Conservation (phyloP, 2,797 vertebrate genomes). For the Lepus townsendii region DNA sequence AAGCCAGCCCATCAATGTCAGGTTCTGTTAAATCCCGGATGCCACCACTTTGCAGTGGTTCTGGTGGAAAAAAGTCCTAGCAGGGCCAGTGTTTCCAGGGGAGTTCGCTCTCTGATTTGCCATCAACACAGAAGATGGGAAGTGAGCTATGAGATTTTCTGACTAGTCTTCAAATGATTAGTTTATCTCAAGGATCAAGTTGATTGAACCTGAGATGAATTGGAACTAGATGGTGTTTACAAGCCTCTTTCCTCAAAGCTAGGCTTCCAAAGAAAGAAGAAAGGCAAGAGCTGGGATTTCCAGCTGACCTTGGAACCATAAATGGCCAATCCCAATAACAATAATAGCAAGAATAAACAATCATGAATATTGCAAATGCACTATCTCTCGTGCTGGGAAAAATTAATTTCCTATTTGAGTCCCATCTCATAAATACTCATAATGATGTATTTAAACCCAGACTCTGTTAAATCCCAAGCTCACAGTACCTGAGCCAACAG, state of each 20-base stretch:
- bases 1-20: conserved; percentile 85
- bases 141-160: conserved; percentile 88
- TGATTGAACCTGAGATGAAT: conserved; percentile 86
- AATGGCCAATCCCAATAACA: conserved; percentile 62
- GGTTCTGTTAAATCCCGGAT: conserved; percentile 85
- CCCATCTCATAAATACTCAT: conserved; percentile 80
- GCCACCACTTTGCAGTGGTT: conserved; percentile 82
- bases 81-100: conserved; percentile 84
- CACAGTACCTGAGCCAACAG: conserved; percentile 81
- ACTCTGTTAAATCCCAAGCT: conserved; percentile 74
- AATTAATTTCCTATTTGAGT: conserved; percentile 84
- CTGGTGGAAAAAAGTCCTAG: conserved; percentile 82
- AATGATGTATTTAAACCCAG: conserved; percentile 75
- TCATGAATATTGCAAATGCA: conserved; percentile 13
- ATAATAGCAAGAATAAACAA: conserved; percentile 85
- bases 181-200: conserved; percentile 88
- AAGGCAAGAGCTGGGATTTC: conserved; percentile 80
- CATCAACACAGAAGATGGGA: conserved; percentile 88
- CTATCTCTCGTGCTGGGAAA: conserved; percentile 68
- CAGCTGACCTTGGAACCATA: conserved; percentile 86
- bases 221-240: conserved; percentile 84
- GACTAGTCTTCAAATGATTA: conserved; percentile 90
- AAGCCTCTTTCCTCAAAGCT: conserved; percentile 83
- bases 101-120: conserved; percentile 86
- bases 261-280: conserved; percentile 78